Percentiles rank a stretch among this genome's conserved stretches.
phyloP scores from a whole-genome alignment of 2,113 vertebrate species.

The Zapus hudsonius region DNA sequence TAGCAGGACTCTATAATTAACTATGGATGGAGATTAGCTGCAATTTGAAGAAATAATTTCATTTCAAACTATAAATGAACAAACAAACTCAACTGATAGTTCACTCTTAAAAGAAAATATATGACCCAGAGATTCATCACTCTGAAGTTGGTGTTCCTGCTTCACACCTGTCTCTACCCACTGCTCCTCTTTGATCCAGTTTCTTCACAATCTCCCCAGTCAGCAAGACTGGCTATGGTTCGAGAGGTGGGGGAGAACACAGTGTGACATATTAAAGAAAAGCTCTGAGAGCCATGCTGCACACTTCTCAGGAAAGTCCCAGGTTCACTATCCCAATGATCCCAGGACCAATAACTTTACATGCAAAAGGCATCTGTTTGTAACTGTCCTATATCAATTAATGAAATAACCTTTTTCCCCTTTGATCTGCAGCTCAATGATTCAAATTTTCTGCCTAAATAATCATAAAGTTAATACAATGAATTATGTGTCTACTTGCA shows the following conservation, averaged over 20 bases:
- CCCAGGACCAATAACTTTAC: neutral
- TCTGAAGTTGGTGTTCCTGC: neutral
- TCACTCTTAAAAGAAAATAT: neutral
- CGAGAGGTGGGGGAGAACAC: neutral
- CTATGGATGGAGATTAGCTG: neutral
- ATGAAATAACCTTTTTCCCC: neutral
- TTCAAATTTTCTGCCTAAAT: neutral
- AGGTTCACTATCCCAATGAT: no score
- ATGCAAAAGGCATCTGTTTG: neutral
- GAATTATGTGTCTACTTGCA: neutral
- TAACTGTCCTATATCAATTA: neutral
- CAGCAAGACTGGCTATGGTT: no score
- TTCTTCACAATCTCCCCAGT: neutral
- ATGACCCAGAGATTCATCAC: neutral
- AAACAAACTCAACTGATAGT: neutral
- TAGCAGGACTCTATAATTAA: neutral
- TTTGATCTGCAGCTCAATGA: neutral
- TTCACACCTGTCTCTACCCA: neutral
- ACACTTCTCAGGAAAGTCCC: neutral
- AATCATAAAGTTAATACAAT: neutral
- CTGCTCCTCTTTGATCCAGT: neutral
- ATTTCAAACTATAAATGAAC: neutral
- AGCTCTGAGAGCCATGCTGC: neutral
- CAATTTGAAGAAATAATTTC: neutral
- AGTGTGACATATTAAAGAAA: no score